phyloP scores from a whole-genome alignment of 2,797 vertebrate genomes.

The Acanthiza pusilla region DNA sequence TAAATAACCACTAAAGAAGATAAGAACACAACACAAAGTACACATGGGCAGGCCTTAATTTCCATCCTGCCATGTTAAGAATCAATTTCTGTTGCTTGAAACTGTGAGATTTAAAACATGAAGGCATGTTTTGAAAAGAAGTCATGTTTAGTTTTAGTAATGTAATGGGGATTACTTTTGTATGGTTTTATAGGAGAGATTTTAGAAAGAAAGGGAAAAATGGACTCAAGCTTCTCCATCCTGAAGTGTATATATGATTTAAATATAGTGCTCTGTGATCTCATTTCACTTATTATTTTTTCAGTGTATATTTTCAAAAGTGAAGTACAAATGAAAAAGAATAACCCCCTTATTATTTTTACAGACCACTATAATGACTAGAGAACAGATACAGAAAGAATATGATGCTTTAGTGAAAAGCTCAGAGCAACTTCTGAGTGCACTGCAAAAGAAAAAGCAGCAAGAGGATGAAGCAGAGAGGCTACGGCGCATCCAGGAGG shows the following conservation, averaged over 20 bases:
- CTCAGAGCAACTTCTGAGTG: constrained; percentile 86
- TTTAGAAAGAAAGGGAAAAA: neutral
- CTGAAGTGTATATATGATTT: neutral
- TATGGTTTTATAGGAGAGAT: neutral
- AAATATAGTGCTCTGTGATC: neutral
- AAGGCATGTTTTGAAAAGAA: neutral
- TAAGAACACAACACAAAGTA: neutral
- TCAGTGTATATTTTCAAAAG: neutral
- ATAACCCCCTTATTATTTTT: neutral
- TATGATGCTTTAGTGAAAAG: constrained; percentile 84
- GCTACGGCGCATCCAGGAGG: constrained; percentile 88
- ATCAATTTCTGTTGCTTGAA: neutral
- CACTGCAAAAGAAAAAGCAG: constrained; percentile 91
- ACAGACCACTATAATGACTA: constrained; percentile 84
- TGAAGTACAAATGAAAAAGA: neutral
- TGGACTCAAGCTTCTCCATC: neutral
- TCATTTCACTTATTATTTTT: neutral
- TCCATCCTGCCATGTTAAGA: neutral
- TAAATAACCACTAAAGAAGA: neutral
- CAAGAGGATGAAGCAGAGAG: constrained; percentile 93
- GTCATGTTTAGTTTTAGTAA: neutral
- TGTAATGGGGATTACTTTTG: neutral
- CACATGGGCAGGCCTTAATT: neutral
- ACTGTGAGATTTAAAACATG: neutral
- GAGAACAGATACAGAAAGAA: constrained; percentile 87